Evolutionary conservation across 2,113 vertebrate species (phyloP).

Genomic region (Xenopus borealis): DNA sequence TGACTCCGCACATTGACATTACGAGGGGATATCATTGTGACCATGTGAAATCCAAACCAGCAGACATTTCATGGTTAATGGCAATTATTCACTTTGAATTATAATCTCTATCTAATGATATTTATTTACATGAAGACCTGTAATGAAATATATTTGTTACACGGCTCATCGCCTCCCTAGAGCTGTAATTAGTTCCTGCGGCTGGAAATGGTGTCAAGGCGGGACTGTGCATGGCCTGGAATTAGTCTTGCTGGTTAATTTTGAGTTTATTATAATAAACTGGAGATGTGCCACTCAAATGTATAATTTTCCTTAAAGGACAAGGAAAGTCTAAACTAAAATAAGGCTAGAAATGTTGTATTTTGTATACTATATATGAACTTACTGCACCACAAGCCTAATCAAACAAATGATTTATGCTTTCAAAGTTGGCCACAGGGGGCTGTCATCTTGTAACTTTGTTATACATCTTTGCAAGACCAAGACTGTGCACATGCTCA

Average conservation of each 20-base stretch:
- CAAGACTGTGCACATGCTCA: too few species aligned
- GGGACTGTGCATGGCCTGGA: background rate
- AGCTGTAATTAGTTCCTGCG: constrained; percentile 34
- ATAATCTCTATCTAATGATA: constrained; percentile 27
- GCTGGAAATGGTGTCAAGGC: constrained; percentile 9
- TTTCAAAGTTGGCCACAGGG: too few species aligned
- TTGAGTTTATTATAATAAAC: background rate
- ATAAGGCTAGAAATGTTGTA: too few species aligned
- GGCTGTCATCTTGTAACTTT: too few species aligned
- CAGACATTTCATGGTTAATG: constrained; percentile 18
- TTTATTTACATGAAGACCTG: constrained; percentile 32
- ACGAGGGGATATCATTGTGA: too few species aligned
- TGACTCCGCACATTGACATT: too few species aligned
- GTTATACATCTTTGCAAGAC: too few species aligned
- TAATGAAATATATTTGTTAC: constrained; percentile 43
- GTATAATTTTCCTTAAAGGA: too few species aligned
- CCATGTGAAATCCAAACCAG: background rate
- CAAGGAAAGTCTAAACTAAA: too few species aligned
- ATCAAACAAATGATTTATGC: too few species aligned
- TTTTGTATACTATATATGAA: too few species aligned
- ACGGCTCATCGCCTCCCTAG: constrained; percentile 35
- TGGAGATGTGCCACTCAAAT: background rate
- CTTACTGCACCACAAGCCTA: too few species aligned
- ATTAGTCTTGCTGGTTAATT: constrained; percentile 37
- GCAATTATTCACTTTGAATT: background rate